phyloP scores from a whole-genome alignment of 2,113 vertebrate species.

The Neogobius melanostomus region DNA sequence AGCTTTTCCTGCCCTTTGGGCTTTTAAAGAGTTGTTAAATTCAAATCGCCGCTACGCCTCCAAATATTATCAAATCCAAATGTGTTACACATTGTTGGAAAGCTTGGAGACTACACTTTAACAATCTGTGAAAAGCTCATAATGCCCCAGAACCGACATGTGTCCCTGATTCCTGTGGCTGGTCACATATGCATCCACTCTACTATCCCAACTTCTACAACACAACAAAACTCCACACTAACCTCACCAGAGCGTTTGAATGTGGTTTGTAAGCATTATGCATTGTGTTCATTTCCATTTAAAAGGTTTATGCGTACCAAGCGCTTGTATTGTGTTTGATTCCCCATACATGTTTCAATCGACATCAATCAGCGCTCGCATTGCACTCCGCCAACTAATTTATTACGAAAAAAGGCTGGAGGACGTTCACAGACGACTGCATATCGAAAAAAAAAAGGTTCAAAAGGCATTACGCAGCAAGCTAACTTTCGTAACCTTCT shows the following conservation, averaged over 20 bases:
- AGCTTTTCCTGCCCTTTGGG: no score
- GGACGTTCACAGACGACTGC: conserved; percentile 30
- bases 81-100: no score
- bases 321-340: conserved; percentile 54
- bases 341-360: conserved; percentile 71
- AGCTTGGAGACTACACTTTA: no score
- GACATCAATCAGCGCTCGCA: conserved; percentile 61
- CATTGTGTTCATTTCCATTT: no score
- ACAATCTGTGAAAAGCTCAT: no score
- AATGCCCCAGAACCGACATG: no score
- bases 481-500: conserved; percentile 26
- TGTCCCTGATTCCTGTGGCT: no score
- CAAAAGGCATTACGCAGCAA: conserved; percentile 31
- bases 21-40: no score
- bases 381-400: conserved; percentile 51
- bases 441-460: conserved; percentile 31
- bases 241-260: neutral
- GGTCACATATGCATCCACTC: no score
- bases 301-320: neutral
- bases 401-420: conserved; percentile 26
- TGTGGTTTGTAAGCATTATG: neutral
- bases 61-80: no score
- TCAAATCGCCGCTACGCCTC: no score
- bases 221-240: no score
- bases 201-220: neutral